A percentile compares a stretch with the other conserved stretches of the same genome.
Evolutionary conservation across 2,113 vertebrate genomes (phyloP).

Genomic region (Talpa occidentalis): DNA sequence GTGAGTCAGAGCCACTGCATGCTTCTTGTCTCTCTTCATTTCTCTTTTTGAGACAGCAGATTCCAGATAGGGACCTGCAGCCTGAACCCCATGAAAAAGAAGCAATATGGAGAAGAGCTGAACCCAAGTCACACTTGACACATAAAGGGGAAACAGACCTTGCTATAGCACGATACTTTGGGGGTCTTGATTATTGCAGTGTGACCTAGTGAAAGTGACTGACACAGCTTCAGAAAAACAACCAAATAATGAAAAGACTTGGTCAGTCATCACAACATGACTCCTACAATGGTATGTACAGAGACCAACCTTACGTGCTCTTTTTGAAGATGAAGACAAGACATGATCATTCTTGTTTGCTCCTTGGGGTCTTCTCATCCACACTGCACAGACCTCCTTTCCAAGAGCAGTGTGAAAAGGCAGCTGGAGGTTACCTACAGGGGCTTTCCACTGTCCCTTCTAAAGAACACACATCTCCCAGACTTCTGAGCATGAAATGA

Average conservation of each 20-base stretch:
- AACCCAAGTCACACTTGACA: neutral
- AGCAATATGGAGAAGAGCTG: neutral
- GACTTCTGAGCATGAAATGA: neutral
- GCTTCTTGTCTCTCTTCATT: neutral
- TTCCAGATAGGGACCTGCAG: neutral
- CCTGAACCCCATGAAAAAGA: neutral
- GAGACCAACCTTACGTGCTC: neutral
- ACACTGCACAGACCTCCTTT: neutral
- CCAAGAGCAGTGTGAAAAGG: neutral
- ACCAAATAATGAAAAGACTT: neutral
- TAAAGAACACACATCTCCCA: neutral
- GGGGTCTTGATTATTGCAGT: neutral
- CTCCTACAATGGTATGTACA: neutral
- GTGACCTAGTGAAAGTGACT: neutral
- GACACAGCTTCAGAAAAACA: neutral
- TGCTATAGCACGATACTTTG: neutral
- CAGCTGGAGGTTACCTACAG: neutral
- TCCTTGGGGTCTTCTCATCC: neutral
- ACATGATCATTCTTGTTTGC: neutral
- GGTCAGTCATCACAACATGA: neutral
- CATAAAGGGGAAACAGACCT: neutral
- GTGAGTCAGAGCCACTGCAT: neutral
- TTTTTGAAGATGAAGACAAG: slow-evolving; percentile 31
- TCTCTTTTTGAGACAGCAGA: neutral
- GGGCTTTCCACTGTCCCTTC: neutral